Base-by-base conservation (phyloP, 2,888 invertebrate genomes). In the Resseliella maxima region DNA sequence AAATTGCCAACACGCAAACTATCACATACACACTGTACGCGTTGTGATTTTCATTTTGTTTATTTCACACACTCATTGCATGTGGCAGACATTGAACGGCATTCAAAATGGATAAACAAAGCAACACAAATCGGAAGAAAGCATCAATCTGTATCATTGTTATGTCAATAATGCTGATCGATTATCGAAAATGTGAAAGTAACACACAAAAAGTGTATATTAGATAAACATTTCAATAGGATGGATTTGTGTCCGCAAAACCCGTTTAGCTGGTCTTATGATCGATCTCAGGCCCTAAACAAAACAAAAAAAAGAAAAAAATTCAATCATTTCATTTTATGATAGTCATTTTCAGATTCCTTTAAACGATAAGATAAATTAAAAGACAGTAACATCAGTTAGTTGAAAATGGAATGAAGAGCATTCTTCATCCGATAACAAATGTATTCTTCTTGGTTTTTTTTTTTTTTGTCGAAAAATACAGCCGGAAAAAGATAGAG, bases 221-320 rank as follows among this genome's bases (percentile, higher is more conserved):
- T 72, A 72, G 72, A 72, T 72, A 35, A n/a, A 41, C n/a, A n/a
- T 15, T 72, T 72, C 10, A 31, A 83, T 83, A 18, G 83, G 10
- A 83, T 83, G 83, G 83, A 83, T 83, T 83, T 83, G 83, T 83
- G 83, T 83, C 83, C 83, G 24, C 83, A 83, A 83, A 83, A 83
- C 83, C 64, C 83, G 38, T 38, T 83, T 38, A 10, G 83, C 83
- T 83, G 36, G 38, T 83, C n/a, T 38, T 38, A 10, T n/a, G 41
- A 83, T 83, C 38, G 38, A 35, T 21, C 38, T 64, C 41, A 8
- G 41, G 41, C 12, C 12, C 6, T 24, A 27, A 1, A 2, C 50
- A 50, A 64, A 83, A 24, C 24, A 27, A 31, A 27, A 18, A 64
- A 24, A 18, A 6, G 41, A 3, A 59, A 36, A 6, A 24, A 83